Conservation (phyloP, 2,113 vertebrate genomes). For the Meles meles region DNA sequence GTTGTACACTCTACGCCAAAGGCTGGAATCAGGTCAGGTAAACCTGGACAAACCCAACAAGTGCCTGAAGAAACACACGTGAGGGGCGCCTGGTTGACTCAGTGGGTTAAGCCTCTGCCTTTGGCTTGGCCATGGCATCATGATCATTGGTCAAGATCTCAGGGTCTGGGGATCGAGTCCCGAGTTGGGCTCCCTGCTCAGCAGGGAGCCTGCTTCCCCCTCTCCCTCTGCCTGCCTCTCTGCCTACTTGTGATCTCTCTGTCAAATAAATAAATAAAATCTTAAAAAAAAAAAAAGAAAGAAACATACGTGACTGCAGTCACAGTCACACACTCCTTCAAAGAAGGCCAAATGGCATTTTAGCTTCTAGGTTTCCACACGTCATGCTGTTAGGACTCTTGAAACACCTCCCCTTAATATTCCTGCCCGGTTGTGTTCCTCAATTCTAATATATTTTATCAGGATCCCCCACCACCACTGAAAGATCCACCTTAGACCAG, state of each 20-base stretch:
- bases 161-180: too few species aligned
- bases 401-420: neutral
- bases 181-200: too few species aligned
- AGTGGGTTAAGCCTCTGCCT: too few species aligned
- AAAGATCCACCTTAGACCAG: neutral
- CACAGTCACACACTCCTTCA: neutral
- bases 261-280: too few species aligned
- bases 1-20: neutral
- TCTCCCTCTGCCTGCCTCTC: too few species aligned
- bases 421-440: neutral
- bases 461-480: neutral
- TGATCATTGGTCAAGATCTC: too few species aligned
- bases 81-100: too few species aligned
- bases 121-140: too few species aligned
- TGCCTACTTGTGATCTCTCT: too few species aligned
- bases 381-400: neutral
- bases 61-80: neutral
- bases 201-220: too few species aligned
- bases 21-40: neutral
- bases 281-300: too few species aligned
- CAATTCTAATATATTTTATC: neutral
- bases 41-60: neutral
- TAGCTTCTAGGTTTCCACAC: neutral
- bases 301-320: neutral
- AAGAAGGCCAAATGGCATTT: neutral